Evolutionary conservation across 2,888 invertebrate genomes (phyloP).

Genomic region (Lysandra bellargus): DNA sequence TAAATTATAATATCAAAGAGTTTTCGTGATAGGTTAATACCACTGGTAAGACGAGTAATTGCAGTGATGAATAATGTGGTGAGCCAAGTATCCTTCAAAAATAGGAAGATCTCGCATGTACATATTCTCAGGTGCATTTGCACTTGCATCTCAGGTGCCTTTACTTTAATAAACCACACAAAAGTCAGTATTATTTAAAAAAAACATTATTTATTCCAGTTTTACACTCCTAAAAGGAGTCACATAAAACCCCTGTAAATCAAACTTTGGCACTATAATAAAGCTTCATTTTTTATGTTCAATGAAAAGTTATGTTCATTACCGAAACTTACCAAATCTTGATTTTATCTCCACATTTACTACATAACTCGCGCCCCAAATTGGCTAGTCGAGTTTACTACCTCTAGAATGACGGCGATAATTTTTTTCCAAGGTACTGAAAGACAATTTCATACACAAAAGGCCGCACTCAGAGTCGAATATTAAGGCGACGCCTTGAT

Average conservation of each 20-base stretch:
- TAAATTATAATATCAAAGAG: no score
- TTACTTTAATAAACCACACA: no score
- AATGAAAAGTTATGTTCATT: slow-evolving; percentile 27
- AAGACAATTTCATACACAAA: not conserved
- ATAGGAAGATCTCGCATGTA: no score
- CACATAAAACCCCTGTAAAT: slow-evolving; percentile 25
- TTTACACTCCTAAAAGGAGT: not conserved
- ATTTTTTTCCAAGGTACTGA: not conserved
- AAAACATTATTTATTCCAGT: not conserved
- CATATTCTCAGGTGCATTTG: no score
- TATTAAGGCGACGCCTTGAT: no score
- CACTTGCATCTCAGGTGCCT: no score
- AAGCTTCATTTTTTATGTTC: slow-evolving; percentile 19
- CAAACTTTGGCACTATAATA: slow-evolving; percentile 29
- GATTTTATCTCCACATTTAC: slow-evolving; percentile 20
- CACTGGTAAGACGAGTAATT: no score
- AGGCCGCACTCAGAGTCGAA: not conserved
- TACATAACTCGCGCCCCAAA: slow-evolving; percentile 18
- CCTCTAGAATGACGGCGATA: not conserved
- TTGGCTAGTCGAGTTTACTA: not conserved
- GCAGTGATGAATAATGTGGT: no score
- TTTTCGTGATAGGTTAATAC: no score
- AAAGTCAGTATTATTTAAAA: not conserved
- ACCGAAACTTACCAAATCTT: slow-evolving; percentile 11
- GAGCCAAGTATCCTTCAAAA: no score